Evolutionary conservation across 1,140 invertebrate genomes (phyloP), one percentile per base, ranked within the genome.

Genomic region (Nautilus pompilius): DNA sequence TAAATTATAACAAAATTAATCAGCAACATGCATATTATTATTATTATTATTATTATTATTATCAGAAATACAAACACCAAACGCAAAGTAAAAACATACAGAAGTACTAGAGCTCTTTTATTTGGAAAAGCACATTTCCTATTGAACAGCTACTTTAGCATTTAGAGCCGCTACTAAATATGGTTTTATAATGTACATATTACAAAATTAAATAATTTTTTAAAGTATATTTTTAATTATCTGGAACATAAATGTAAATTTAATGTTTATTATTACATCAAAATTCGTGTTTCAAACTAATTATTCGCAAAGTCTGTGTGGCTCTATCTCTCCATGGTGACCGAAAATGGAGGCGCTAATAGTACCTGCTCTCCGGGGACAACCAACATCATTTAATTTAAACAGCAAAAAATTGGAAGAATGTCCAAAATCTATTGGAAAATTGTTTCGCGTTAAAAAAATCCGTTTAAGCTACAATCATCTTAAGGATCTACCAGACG

Each of bases 381-480:
- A 75, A 36, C 70, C 76, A 46, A 78, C 75, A 66, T 29, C 58
- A 3, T 26, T 80, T 17, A 76, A 76, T 67, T 70, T 79, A 53
- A 74, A 69, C 45, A 70, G 71, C 41, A 79, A 76, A 67, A 71
- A 77, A 34, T 70, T 80, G 15, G 65, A 71, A 15, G 69, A 65
- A 58, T 57, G 79, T n/a, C 78, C 78, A 10, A 73, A 71, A 62
- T 32, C 67, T n/a, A 79, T 80, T 45, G 72, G 74, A 64, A 70
- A 73, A 51, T 53, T 80, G 58, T 67, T 70, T 20, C 66, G 53
- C 46, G 48, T 80, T 4, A 51, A 70, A 33, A 65, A 75, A 26
- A 45, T 80, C 4, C 68, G 75, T 41, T 48, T 80, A 33, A 75
- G 78, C 59, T 73, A 73, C 60, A 80, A 80, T 66, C 67, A 72